Evolutionary conservation across 1,140 invertebrate genomes (phyloP).

Genomic region (Drosophila suzukii): DNA sequence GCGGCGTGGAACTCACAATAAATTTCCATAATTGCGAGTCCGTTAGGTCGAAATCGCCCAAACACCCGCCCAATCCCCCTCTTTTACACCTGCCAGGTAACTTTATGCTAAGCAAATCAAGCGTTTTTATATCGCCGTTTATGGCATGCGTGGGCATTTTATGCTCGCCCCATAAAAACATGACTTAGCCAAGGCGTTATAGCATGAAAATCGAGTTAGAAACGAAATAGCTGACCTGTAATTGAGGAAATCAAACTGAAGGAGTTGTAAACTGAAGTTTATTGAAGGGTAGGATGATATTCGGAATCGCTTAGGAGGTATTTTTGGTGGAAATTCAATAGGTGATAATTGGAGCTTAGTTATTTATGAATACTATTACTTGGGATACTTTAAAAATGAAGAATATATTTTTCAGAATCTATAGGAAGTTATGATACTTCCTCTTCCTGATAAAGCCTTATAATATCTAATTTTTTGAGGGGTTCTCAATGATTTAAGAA

Average conservation of each 20-base stretch:
- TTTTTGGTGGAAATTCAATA: not conserved
- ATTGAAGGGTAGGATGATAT: not conserved
- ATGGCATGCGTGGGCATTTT: conserved; percentile 61
- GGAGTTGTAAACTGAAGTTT: conserved; percentile 9
- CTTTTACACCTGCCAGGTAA: conserved; percentile 19
- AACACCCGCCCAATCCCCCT: not conserved
- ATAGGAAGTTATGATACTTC: too few relatives aligned
- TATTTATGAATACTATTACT: too few relatives aligned
- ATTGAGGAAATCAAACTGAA: conserved; percentile 19
- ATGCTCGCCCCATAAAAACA: conserved; percentile 44
- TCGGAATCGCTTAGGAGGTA: not conserved
- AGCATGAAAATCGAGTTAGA: conserved; percentile 36
- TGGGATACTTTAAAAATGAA: too few relatives aligned
- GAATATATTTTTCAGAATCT: too few relatives aligned
- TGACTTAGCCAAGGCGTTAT: conserved; percentile 14
- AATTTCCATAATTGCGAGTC: conserved; percentile 80
- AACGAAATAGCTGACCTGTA: conserved; percentile 19
- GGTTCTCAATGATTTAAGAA: too few relatives aligned
- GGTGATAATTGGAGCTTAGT: too few relatives aligned
- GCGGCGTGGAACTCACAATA: conserved; percentile 65
- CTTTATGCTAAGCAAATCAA: conserved; percentile 70
- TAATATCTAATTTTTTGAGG: too few relatives aligned
- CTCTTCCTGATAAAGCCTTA: too few relatives aligned
- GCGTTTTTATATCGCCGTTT: conserved; percentile 56
- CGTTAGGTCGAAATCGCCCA: conserved; percentile 49